Conservation (phyloP, 2,888 invertebrate species). For the Napeogenes inachia region DNA sequence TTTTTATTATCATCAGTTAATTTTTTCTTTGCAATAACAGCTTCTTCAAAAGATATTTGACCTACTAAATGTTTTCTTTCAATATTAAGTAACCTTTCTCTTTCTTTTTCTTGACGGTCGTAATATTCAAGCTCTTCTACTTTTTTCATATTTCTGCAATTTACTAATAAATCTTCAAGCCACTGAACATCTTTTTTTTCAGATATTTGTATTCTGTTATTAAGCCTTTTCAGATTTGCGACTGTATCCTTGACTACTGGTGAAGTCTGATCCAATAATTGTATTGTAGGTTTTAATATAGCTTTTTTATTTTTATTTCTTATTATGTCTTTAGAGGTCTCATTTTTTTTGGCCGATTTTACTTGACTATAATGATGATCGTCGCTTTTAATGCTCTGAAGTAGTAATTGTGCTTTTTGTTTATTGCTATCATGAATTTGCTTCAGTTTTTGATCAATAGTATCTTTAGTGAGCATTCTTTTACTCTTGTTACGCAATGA, state of each 20-base stretch:
- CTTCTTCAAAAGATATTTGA: constrained; percentile 77
- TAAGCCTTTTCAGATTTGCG: constrained; percentile 72
- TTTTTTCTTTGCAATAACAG: constrained; percentile 75
- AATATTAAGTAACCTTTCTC: constrained; percentile 70
- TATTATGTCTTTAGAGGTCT: constrained; percentile 45
- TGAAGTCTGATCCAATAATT: constrained; percentile 23
- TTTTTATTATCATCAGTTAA: constrained; percentile 66
- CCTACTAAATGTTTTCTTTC: constrained; percentile 79
- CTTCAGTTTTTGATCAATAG: constrained; percentile 58
- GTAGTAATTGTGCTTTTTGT: constrained; percentile 48
- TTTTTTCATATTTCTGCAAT: constrained; percentile 60
- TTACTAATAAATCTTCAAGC: constrained; percentile 68
- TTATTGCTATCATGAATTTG: constrained; percentile 55
- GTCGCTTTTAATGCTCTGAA: constrained; percentile 52
- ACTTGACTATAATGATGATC: constrained; percentile 48
- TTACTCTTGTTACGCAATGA: constrained; percentile 42
- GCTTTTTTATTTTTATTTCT: constrained; percentile 39
- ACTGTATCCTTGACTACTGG: constrained; percentile 65
- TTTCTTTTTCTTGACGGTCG: constrained; percentile 65
- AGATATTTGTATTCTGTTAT: constrained; percentile 64
- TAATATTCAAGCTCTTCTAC: constrained; percentile 64
- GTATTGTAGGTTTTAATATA: constrained; percentile 38
- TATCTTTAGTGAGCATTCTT: constrained; percentile 58
- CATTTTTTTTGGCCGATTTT: constrained; percentile 50
- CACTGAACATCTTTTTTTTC: constrained; percentile 71